Percentiles rank a stretch among this genome's conserved stretches.
Evolutionary conservation across 2,113 vertebrate species (phyloP).

Genomic region (Bungarus multicinctus): DNA sequence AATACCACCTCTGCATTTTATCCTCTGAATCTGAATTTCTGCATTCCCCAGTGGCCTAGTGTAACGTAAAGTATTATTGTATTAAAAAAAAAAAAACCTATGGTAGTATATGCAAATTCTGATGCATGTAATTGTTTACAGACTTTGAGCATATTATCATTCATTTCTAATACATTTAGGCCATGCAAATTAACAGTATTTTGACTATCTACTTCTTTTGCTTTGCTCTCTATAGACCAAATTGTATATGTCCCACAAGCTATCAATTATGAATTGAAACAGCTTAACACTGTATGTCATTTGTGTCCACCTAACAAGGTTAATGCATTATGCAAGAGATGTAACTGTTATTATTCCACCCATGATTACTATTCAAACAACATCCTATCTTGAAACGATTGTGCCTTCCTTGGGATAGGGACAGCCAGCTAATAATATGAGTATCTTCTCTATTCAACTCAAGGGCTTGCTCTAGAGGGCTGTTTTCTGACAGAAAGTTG

Average conservation of each 20-base stretch:
- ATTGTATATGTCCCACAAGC: background rate
- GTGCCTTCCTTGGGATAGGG: background rate
- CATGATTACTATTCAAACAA: background rate
- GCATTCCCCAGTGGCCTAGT: background rate
- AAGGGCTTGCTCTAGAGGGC: background rate
- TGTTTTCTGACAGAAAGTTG: background rate
- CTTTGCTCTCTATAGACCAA: background rate
- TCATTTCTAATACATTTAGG: background rate
- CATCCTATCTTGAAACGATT: background rate
- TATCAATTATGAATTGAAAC: constrained; percentile 6
- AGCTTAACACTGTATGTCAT: background rate
- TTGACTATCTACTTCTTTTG: background rate
- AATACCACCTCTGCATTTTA: background rate
- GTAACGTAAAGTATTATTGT: background rate
- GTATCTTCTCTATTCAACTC: background rate
- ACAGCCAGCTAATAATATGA: background rate
- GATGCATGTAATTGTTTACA: background rate
- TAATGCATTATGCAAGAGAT: constrained; percentile 2
- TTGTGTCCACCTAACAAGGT: background rate
- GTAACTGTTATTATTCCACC: background rate
- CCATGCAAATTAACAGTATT: background rate
- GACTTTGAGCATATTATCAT: background rate
- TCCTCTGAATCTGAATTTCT: background rate
- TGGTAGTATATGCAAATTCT: background rate
- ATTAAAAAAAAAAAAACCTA: background rate